phyloP scores from a whole-genome alignment of 2,888 invertebrate species.

The Perizoma flavofasciatum region DNA sequence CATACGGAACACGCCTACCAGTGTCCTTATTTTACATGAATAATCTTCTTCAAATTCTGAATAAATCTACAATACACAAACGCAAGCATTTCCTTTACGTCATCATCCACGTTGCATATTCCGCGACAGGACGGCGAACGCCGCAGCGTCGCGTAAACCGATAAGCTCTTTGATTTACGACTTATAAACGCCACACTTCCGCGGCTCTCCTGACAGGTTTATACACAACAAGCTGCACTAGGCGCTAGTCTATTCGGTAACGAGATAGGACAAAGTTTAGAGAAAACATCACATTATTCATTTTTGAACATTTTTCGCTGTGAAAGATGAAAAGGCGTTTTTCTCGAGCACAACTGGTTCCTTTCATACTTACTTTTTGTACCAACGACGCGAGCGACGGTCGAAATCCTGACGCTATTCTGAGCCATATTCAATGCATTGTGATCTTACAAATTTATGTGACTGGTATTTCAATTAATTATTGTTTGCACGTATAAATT shows the following conservation, averaged over 20 bases:
- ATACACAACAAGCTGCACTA: slow-evolving; percentile 30
- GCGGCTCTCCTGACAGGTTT: slow-evolving; percentile 51
- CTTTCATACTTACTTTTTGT: no score
- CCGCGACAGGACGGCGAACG: slow-evolving; percentile 51
- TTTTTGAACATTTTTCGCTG: slow-evolving; percentile 20
- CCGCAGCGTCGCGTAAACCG: slow-evolving; percentile 59
- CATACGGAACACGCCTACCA: no score
- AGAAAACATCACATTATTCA: slow-evolving; percentile 28
- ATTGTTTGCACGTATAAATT: no score
- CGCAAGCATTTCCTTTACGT: slow-evolving; percentile 48
- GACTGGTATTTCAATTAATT: no score
- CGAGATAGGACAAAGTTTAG: slow-evolving; percentile 14
- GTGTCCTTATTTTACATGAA: not conserved
- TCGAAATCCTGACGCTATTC: no score
- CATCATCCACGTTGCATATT: slow-evolving; percentile 65
- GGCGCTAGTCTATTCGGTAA: slow-evolving; percentile 21
- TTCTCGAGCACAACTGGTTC: no score
- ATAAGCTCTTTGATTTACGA: slow-evolving; percentile 78
- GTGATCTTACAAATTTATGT: no score
- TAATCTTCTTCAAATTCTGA: slow-evolving; percentile 15
- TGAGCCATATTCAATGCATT: no score
- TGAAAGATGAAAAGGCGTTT: no score
- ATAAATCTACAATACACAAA: slow-evolving; percentile 32
- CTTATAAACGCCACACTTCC: slow-evolving; percentile 75
- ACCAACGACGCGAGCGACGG: no score